Percentiles rank a stretch among this genome's conserved stretches.
Evolutionary conservation across 2,888 invertebrate genomes (phyloP).

Genomic region (Iselma pallidipennis): DNA sequence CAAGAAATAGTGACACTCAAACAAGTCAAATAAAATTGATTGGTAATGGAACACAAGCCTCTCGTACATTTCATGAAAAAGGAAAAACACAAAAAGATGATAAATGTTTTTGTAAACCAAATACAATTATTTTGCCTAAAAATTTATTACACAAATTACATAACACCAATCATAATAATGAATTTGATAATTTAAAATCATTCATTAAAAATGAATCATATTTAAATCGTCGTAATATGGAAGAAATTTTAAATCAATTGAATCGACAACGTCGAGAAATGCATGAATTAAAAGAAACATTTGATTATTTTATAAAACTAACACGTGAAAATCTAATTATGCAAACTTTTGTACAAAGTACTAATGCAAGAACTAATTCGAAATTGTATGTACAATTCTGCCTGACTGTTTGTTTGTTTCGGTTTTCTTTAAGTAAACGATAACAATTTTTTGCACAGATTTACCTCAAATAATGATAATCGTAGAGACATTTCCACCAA

Average conservation of each 20-base stretch:
- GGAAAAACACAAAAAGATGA: background rate
- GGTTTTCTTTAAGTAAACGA: too few relatives aligned
- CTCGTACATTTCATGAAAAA: background rate
- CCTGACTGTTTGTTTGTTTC: too few relatives aligned
- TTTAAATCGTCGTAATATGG: conserved; percentile 1
- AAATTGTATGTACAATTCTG: too few relatives aligned
- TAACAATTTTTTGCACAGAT: too few relatives aligned
- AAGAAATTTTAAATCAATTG: conserved; percentile 18
- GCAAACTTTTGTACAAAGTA: background rate
- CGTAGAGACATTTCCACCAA: background rate
- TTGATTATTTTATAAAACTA: conserved; percentile 5
- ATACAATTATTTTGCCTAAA: conserved; percentile 8
- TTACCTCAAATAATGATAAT: background rate
- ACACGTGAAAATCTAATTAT: conserved; percentile 2
- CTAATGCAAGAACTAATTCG: too few relatives aligned
- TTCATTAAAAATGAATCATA: conserved; percentile 6
- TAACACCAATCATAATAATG: background rate
- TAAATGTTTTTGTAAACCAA: too few relatives aligned
- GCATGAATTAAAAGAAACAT: conserved; percentile 12
- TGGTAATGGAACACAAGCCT: background rate
- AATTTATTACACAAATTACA: background rate
- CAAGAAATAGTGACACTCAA: background rate
- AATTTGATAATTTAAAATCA: conserved; percentile 3
- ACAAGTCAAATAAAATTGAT: background rate
- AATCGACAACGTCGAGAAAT: conserved; percentile 16